A percentile compares a stretch with the other conserved stretches of the same genome.
These are phyloP conservation scores for Bos indicus DNA, from an alignment of 2,113 vertebrate species.

Conservation along the genomic window DNA sequence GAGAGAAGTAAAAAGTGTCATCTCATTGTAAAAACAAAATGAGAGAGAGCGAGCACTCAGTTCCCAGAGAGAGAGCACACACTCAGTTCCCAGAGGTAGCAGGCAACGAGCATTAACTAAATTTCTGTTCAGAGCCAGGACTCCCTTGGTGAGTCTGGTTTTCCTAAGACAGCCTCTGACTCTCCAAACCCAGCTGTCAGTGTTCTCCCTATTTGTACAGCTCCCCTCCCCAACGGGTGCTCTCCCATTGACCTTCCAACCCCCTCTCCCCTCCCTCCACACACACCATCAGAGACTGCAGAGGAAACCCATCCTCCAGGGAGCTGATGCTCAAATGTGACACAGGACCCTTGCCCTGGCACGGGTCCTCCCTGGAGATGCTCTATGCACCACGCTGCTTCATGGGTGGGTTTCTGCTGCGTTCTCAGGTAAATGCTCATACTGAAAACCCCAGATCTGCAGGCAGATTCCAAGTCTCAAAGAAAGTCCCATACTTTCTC, in stretches of 20 bases:
- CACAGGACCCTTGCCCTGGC: not conserved
- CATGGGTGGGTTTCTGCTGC: not conserved
- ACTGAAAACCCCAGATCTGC: not conserved
- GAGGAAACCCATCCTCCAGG: not conserved
- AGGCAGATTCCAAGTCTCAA: too few species aligned
- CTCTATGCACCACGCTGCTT: not conserved
- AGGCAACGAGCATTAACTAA: not conserved
- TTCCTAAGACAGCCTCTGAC: not conserved
- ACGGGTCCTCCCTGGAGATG: not conserved
- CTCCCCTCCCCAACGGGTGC: not conserved
- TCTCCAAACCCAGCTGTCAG: not conserved
- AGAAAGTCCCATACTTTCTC: not conserved
- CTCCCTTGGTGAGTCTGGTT: not conserved
- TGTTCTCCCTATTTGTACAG: not conserved
- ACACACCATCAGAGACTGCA: not conserved
- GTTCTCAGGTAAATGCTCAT: not conserved
- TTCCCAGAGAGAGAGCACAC: not conserved
- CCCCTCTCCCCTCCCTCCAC: rapidly evolving
- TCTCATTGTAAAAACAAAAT: not conserved
- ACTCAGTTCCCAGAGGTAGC: not conserved
- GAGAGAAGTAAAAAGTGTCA: not conserved
- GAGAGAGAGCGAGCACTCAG: not conserved
- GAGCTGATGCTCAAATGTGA: not conserved
- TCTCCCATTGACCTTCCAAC: not conserved
- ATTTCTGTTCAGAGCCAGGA: not conserved